Evolutionary conservation across 2,888 invertebrate genomes (phyloP).

Genomic region (Thyatira batis): DNA sequence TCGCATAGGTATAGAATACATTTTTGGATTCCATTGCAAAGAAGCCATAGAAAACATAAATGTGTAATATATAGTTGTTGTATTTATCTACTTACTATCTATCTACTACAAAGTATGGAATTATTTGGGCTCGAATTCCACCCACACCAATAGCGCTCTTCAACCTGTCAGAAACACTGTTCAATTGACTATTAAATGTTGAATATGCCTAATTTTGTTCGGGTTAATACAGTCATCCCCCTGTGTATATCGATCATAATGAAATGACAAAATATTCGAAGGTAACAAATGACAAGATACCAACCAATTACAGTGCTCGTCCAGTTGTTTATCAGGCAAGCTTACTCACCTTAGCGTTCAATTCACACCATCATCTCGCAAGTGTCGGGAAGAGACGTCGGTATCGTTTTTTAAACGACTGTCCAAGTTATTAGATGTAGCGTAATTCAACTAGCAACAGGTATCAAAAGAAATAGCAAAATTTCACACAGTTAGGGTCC

Average conservation of each 20-base stretch:
- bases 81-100: too few relatives aligned
- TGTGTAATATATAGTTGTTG: too few relatives aligned
- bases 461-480: slow-evolving; percentile 5
- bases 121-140: background rate
- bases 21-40: too few relatives aligned
- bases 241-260: slow-evolving; percentile 12
- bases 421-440: slow-evolving; percentile 32
- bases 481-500: too few relatives aligned
- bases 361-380: slow-evolving; percentile 81
- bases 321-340: slow-evolving; percentile 75
- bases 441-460: background rate
- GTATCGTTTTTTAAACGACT: slow-evolving; percentile 60
- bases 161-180: background rate
- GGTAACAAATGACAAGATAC: slow-evolving; percentile 56
- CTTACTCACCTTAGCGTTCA: slow-evolving; percentile 77
- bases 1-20: too few relatives aligned
- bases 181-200: background rate
- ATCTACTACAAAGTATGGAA: background rate
- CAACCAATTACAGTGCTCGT: slow-evolving; percentile 71
- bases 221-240: background rate
- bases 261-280: slow-evolving; percentile 50
- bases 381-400: slow-evolving; percentile 63
- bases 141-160: background rate
- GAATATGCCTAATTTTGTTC: background rate
- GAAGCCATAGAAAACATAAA: too few relatives aligned